Conservation (phyloP, 2,113 vertebrate genomes). For the Atherinomorus stipes region DNA sequence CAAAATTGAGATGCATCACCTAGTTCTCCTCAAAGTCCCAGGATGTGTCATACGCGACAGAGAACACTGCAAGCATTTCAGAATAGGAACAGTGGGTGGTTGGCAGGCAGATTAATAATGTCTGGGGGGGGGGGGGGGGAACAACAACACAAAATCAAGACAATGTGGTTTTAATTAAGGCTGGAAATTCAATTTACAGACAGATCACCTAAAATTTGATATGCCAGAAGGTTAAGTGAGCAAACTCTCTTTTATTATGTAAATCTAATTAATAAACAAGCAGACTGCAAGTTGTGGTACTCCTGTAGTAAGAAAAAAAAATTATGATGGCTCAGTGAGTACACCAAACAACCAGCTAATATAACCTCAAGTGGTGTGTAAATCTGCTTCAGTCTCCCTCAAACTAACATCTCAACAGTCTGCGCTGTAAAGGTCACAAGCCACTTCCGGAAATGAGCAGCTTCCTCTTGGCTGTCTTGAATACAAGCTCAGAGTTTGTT, state of each 20-base stretch:
- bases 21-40: constrained; percentile 5
- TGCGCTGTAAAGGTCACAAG: constrained; percentile 79
- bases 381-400: constrained; percentile 29
- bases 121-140: too few relatives aligned
- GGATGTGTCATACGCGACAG: constrained; percentile 7
- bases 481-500: constrained; percentile 47
- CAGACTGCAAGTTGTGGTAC: not conserved
- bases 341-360: not conserved
- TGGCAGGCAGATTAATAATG: not conserved
- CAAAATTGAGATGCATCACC: constrained; percentile 40
- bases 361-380: not conserved
- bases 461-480: constrained; percentile 78
- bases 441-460: constrained; percentile 79
- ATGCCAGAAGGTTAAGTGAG: not conserved
- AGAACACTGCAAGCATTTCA: not conserved
- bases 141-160: not conserved
- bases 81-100: not conserved
- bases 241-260: not conserved
- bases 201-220: not conserved
- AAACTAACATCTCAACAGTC: constrained; percentile 59
- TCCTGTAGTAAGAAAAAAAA: not conserved
- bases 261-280: not conserved
- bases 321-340: not conserved
- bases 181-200: not conserved
- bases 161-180: not conserved